phyloP scores from a whole-genome alignment of 92 coral and sea anemone species.

The Epizoanthus stellaris region DNA sequence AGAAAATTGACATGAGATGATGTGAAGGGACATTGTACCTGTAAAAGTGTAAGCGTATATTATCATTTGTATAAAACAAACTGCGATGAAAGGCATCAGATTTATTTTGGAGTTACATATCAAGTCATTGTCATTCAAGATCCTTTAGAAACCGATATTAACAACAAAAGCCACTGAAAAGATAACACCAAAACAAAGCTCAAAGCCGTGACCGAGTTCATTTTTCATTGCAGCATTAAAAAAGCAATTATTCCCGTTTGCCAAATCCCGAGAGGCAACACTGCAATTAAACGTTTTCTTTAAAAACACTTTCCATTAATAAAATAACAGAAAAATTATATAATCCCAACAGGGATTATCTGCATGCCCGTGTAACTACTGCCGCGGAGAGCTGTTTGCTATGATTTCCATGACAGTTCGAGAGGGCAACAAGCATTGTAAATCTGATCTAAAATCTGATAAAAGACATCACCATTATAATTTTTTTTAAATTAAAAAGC shows the following conservation, averaged over 20 bases:
- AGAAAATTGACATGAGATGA: no score
- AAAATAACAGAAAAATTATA: not conserved
- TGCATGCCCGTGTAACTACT: not conserved
- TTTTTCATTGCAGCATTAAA: not conserved
- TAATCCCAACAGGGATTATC: not conserved
- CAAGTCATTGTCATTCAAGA: not conserved
- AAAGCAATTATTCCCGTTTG: not conserved
- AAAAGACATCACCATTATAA: not conserved
- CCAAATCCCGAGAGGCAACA: constrained; percentile 2
- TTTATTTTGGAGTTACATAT: not conserved
- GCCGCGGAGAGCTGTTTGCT: not conserved
- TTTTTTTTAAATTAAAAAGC: not conserved
- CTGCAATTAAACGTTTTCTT: constrained; percentile 47
- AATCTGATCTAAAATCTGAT: not conserved
- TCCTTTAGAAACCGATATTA: not conserved
- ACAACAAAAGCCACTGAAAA: not conserved
- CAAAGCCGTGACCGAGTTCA: not conserved
- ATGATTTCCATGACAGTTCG: not conserved
- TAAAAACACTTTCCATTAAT: constrained; percentile 23
- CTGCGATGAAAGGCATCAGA: not conserved
- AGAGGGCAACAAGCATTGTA: not conserved
- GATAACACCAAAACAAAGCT: not conserved
- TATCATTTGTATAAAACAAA: no score
- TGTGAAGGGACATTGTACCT: no score
- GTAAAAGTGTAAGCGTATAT: no score